These are phyloP conservation scores for Casuarius casuarius DNA, from an alignment of 2,113 vertebrate species.

Conservation along the genomic window DNA sequence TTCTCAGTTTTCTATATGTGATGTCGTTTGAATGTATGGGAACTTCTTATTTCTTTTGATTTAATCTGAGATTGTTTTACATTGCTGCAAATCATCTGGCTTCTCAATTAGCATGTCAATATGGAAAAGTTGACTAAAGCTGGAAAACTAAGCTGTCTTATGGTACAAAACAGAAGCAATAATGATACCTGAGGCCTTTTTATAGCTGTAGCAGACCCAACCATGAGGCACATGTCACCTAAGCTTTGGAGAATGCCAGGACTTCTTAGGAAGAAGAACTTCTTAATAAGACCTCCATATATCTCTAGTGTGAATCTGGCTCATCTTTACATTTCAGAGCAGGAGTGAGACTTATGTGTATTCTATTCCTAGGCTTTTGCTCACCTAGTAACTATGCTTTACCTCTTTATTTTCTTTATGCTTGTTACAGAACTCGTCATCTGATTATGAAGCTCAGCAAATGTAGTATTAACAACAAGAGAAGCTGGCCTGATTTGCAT, in stretches of 20 bases:
- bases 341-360: neutral
- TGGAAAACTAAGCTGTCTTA: neutral
- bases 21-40: neutral
- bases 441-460: neutral
- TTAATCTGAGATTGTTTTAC: neutral
- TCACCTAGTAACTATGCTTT: neutral
- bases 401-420: neutral
- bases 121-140: neutral
- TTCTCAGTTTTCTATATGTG: neutral
- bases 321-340: neutral
- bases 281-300: neutral
- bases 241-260: neutral
- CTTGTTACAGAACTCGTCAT: neutral
- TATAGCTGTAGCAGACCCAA: neutral
- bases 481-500: constrained; percentile 7
- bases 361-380: neutral
- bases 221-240: neutral
- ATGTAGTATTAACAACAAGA: neutral
- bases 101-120: neutral
- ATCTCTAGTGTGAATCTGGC: neutral
- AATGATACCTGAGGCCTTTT: neutral
- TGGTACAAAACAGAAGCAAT: neutral
- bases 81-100: neutral
- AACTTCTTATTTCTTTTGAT: neutral
- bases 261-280: neutral